Evolutionary conservation across 2,797 vertebrate species (phyloP), one percentile per base, ranked within the genome.

Genomic region (Ctenochaetus hawaiiensis): DNA sequence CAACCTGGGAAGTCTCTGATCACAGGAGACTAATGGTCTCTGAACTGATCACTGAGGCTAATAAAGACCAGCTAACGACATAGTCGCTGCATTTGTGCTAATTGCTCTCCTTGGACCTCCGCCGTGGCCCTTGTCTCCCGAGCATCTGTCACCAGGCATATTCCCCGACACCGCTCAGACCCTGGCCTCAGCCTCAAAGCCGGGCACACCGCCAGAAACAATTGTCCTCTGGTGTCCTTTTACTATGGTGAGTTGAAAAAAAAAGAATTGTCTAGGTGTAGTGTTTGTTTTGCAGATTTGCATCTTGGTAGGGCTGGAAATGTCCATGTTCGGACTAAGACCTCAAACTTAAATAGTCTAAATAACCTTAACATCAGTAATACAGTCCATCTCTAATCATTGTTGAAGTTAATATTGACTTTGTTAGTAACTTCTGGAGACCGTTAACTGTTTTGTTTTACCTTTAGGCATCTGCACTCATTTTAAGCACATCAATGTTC

Each of bases 11-110:
- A 78, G 57, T 82, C 73, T 90, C 79, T 82, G 80, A 92, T 93
- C 91, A 86, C 90, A 76, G 80, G 92, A 90, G 90, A 90, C 85
- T 86, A 87, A 91, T 89, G 91, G 85, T 89, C 77, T 90, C 90
- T 92, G 86, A 91, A 90, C 92, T 92, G 86, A 93, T 94, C 93
- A 89, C 82, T 71, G 78, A 77, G 84, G 91, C 90, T 94, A 94
- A 94, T 93, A 93, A 94, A 94, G 92, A 92, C 83, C 87, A 91
- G 84, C 90, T 90, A 93, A 93, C 89, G 78, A 91, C 93, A 88
- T 84, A 79, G 87, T 75, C 54, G 86, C 90, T 93, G 92, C 81
- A 82, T 92, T 93, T 93, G 83, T 88, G 87, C 84, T 94, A 95
- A 95, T 94, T 94, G 91, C 92, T 92, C 92, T 93, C 91, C 62